Evolutionary conservation across 2,113 vertebrate species (phyloP).

Genomic region (Rhinopithecus roxellana): DNA sequence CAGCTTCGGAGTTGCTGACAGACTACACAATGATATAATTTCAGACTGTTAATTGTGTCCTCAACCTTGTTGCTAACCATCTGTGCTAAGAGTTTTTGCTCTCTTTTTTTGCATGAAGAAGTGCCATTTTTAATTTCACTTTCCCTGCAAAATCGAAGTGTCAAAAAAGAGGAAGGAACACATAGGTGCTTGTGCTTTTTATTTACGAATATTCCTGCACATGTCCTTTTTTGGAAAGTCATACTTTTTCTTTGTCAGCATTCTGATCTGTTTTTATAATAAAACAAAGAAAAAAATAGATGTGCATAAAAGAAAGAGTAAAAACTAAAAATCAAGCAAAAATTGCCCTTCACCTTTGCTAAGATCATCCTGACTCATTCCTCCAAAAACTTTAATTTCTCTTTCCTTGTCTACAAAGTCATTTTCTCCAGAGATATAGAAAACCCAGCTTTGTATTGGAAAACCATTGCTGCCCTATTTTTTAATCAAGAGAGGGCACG

Average conservation of each 20-base stretch:
- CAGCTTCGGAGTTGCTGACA: slow-evolving; percentile 33
- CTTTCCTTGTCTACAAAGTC: background rate
- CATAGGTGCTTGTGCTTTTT: background rate
- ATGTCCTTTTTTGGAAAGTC: slow-evolving; percentile 14
- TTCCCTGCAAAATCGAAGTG: slow-evolving; percentile 47
- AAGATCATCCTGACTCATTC: background rate
- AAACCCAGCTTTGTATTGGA: background rate
- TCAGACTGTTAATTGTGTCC: slow-evolving; percentile 18
- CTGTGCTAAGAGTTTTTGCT: slow-evolving; percentile 49
- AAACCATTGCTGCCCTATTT: background rate
- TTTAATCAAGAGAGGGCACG: background rate
- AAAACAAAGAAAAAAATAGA: background rate
- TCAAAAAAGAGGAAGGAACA: slow-evolving; percentile 20
- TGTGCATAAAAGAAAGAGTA: slow-evolving; percentile 46
- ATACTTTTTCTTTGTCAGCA: slow-evolving; percentile 15
- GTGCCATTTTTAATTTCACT: slow-evolving; percentile 21
- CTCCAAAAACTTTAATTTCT: background rate
- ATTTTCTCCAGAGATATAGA: background rate
- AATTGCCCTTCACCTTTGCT: background rate
- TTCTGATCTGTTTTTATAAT: slow-evolving; percentile 34
- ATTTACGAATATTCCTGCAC: background rate
- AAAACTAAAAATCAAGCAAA: slow-evolving; percentile 16
- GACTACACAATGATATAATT: background rate
- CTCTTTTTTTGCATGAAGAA: slow-evolving; percentile 17
- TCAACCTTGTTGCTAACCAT: slow-evolving; percentile 41